Percentiles rank a stretch among this genome's conserved stretches.
Evolutionary conservation across 2,113 vertebrate genomes (phyloP).

Genomic region (Furnarius figulus): DNA sequence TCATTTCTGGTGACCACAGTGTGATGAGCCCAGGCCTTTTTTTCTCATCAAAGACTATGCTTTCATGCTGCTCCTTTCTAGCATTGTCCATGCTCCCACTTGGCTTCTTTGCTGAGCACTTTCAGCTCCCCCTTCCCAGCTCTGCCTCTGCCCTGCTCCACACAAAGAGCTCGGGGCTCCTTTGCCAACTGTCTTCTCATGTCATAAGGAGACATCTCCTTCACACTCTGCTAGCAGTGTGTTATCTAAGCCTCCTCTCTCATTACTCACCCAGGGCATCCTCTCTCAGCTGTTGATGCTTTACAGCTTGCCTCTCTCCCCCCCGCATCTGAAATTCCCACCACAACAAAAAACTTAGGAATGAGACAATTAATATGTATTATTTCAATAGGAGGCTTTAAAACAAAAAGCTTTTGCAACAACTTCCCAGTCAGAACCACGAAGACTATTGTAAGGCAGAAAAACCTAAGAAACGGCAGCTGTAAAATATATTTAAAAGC

Average conservation of each 20-base stretch:
- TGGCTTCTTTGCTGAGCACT: not conserved
- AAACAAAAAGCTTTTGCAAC: conserved; percentile 63
- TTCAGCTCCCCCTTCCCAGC: not conserved
- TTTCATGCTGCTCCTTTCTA: not conserved
- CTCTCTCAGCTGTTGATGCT: not conserved
- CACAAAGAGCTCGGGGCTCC: not conserved
- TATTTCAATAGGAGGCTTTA: conserved; percentile 59
- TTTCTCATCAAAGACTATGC: not conserved
- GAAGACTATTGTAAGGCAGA: conserved; percentile 59
- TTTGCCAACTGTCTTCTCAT: not conserved
- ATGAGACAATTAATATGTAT: conserved; percentile 42
- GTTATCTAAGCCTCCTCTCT: not conserved
- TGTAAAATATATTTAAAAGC: conserved; percentile 67
- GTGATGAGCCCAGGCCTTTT: not conserved
- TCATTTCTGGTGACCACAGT: not conserved
- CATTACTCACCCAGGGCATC: not conserved
- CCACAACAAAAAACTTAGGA: conserved; percentile 19
- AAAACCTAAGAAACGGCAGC: conserved; percentile 69
- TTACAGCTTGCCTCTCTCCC: not conserved
- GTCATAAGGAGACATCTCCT: not conserved
- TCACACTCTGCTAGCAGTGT: not conserved
- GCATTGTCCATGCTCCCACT: not conserved
- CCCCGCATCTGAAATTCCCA: not conserved
- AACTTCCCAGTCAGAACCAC: conserved; percentile 45
- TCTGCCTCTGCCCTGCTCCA: not conserved